phyloP scores from a whole-genome alignment of 2,888 invertebrate genomes.

The Lasioglossum pauxillum region DNA sequence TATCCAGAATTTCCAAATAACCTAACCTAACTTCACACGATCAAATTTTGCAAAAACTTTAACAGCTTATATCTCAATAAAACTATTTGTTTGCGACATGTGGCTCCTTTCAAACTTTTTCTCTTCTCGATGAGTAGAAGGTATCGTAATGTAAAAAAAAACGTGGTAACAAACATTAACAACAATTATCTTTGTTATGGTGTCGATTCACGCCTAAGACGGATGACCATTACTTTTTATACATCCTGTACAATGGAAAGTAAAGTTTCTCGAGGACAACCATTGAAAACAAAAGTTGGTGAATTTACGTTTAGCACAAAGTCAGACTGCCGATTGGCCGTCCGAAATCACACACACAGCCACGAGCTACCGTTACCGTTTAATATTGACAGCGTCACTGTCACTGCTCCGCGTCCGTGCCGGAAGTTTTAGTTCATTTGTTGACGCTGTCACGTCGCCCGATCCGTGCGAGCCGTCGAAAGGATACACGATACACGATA shows the following conservation, averaged over 20 bases:
- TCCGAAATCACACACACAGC: neutral
- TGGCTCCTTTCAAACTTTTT: too few species aligned
- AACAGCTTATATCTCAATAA: too few species aligned
- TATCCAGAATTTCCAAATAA: too few species aligned
- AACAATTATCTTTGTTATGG: too few species aligned
- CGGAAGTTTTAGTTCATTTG: conserved; percentile 71
- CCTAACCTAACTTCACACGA: too few species aligned
- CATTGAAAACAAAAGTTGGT: neutral
- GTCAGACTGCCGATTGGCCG: neutral
- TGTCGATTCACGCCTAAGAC: too few species aligned
- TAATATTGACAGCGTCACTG: conserved; percentile 11
- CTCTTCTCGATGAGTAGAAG: too few species aligned
- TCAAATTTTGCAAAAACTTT: too few species aligned
- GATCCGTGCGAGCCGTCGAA: conserved; percentile 58
- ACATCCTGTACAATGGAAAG: neutral
- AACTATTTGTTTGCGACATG: too few species aligned
- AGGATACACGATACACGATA: conserved; percentile 66
- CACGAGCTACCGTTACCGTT: conserved; percentile 9
- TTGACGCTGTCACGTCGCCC: conserved; percentile 67
- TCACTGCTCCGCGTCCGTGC: conserved; percentile 28
- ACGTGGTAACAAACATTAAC: too few species aligned
- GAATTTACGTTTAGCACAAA: neutral
- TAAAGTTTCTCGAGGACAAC: neutral
- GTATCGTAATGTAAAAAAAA: too few species aligned
- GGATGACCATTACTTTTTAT: too few species aligned